phyloP scores from a whole-genome alignment of 2,797 vertebrate genomes.

The Anas bahamensis region DNA sequence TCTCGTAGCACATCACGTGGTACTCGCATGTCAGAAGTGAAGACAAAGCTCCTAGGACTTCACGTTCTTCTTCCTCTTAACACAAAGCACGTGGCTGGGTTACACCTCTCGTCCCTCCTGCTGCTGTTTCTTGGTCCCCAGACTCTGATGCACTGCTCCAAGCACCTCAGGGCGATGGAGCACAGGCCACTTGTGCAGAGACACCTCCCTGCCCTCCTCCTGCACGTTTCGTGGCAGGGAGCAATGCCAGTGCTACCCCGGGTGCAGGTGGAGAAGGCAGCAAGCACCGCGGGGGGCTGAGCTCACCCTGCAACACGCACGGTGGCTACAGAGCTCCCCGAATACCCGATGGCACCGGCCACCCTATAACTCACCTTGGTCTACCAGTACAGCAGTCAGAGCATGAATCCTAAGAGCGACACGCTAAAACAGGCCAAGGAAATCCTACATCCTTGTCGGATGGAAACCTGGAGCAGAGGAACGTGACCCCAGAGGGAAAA shows the following conservation, averaged over 20 bases:
- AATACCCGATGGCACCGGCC: rapidly evolving
- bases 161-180: neutral
- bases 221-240: neutral
- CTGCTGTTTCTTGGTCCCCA: rapidly evolving
- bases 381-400: neutral
- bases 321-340: neutral
- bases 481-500: neutral
- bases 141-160: rapidly evolving
- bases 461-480: neutral
- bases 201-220: neutral
- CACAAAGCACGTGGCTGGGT: neutral
- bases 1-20: neutral
- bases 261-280: rapidly evolving
- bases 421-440: too few species aligned
- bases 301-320: neutral
- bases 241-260: rapidly evolving
- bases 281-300: neutral
- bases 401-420: rapidly evolving
- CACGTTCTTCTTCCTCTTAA: neutral
- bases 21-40: neutral
- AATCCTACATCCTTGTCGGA: rapidly evolving
- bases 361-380: neutral
- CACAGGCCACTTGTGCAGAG: too few species aligned
- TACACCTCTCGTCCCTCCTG: neutral
- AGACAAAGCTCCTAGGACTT: neutral